A percentile compares a stretch with the other conserved stretches of the same genome.
Conservation (phyloP, 1,140 invertebrate genomes). For the Bombus consobrinus region DNA sequence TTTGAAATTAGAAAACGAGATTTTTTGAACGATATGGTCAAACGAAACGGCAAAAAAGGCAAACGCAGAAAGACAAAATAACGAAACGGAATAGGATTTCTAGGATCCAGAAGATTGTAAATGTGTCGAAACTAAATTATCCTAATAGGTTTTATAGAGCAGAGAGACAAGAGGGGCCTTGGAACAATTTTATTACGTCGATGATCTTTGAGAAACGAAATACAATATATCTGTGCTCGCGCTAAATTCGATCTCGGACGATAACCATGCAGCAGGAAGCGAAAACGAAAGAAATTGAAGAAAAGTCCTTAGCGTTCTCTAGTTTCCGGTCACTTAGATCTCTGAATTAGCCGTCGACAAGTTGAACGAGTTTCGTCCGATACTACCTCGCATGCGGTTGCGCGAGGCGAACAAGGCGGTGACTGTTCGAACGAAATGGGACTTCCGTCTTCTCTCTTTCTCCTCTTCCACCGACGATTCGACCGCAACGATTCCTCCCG, state of each 20-base stretch:
- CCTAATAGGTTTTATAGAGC: background rate
- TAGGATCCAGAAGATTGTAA: background rate
- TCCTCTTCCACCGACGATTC: constrained; percentile 22
- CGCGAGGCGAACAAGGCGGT: constrained; percentile 39
- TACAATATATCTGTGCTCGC: background rate
- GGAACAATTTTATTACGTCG: background rate
- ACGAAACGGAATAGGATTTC: too few species aligned
- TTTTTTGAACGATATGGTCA: background rate
- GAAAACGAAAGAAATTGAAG: background rate
- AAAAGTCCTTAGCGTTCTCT: constrained; percentile 9
- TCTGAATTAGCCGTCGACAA: constrained; percentile 12
- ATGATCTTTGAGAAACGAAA: background rate
- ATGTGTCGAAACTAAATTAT: background rate
- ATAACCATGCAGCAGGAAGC: background rate
- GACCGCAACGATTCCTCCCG: background rate
- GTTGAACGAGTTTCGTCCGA: constrained; percentile 30
- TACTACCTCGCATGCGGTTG: constrained; percentile 31
- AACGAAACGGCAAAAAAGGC: background rate
- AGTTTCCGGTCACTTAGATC: constrained; percentile 19
- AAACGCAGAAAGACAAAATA: background rate
- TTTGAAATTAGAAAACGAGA: background rate
- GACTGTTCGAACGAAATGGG: constrained; percentile 39
- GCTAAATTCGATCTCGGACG: background rate
- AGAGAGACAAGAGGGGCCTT: background rate
- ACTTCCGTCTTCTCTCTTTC: constrained; percentile 48